Conservation (phyloP, 2,797 vertebrate species). For the Austrolebias charrua region DNA sequence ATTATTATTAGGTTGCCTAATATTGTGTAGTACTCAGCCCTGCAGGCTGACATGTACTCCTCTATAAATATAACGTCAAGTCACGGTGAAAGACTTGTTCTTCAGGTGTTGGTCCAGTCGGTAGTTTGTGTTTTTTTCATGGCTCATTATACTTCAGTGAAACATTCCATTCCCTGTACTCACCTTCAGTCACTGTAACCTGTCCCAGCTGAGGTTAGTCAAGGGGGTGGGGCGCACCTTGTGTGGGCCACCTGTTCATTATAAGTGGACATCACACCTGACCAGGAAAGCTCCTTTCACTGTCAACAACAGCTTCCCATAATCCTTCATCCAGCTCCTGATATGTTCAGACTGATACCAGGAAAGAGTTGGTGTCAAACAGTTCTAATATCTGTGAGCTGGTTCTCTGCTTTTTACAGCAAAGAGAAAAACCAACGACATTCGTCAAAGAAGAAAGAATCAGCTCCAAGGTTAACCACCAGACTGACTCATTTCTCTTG, state of each 20-base stretch:
- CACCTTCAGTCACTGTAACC: not conserved
- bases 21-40: not conserved
- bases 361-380: too few relatives aligned
- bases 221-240: not conserved
- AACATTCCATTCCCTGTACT: not conserved
- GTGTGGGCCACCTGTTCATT: not conserved
- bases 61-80: not conserved
- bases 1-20: slow-evolving; percentile 3
- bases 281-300: not conserved
- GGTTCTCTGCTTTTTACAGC: not conserved
- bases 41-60: not conserved
- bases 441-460: slow-evolving; percentile 1
- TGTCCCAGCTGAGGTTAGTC: not conserved
- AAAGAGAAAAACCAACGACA: not conserved
- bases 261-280: not conserved
- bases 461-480: not conserved
- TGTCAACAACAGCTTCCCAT: not conserved
- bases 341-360: not conserved
- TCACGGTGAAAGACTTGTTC: not conserved
- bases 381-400: too few relatives aligned
- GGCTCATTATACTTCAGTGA: not conserved
- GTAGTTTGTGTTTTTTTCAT: not conserved
- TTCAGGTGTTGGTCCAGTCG: not conserved
- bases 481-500: not conserved
- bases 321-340: not conserved